These are phyloP conservation scores for Oligia strigilis DNA, from an alignment of 2,888 invertebrate genomes.

Conservation along the genomic window DNA sequence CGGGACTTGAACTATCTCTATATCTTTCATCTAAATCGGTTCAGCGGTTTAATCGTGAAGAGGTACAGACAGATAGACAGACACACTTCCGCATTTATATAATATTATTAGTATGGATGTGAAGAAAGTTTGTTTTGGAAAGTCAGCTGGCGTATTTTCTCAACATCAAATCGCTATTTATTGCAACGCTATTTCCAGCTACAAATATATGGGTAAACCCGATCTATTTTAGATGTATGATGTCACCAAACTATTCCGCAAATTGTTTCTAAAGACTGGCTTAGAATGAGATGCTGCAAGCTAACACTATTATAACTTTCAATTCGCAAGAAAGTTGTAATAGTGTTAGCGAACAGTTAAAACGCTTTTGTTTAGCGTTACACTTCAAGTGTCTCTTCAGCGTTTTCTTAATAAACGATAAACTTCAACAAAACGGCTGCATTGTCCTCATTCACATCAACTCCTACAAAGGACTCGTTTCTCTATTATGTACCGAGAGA, in stretches of 20 bases:
- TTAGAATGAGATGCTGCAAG: background rate
- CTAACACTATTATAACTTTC: background rate
- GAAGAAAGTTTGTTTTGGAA: background rate
- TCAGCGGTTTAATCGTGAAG: no score
- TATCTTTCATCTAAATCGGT: no score
- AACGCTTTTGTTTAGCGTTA: constrained; percentile 1
- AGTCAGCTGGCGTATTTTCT: background rate
- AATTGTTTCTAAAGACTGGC: background rate
- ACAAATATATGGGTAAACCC: no score
- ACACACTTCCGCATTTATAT: no score
- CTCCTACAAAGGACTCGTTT: background rate
- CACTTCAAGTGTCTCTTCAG: background rate
- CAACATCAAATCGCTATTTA: background rate
- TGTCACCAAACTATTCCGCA: background rate
- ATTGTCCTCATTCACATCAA: constrained; percentile 20
- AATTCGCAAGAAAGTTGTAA: background rate
- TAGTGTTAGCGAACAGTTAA: background rate
- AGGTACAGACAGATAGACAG: no score
- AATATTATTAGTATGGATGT: no score
- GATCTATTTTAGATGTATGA: background rate
- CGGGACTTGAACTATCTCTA: no score
- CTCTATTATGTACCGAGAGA: constrained; percentile 18
- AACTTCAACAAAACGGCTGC: constrained; percentile 9
- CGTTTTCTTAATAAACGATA: constrained; percentile 19
- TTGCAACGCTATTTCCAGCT: background rate